Evolutionary conservation across 2,888 invertebrate genomes (phyloP).

Genomic region (Drosophila paracracens): DNA sequence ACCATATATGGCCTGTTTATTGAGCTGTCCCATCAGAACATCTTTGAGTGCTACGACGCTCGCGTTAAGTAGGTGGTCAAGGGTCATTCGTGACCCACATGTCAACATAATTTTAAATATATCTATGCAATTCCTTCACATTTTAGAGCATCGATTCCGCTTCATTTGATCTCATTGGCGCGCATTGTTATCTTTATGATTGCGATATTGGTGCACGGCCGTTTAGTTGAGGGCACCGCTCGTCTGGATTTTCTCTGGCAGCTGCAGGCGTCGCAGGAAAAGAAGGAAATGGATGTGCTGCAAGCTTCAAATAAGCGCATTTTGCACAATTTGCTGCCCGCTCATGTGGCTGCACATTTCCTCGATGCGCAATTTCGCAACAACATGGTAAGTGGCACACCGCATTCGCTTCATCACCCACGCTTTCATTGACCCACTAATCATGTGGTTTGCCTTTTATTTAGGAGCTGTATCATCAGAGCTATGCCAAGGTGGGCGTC

Average conservation of each 20-base stretch:
- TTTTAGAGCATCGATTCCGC: constrained; percentile 89
- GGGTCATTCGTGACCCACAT: constrained; percentile 22
- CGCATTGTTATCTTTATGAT: constrained; percentile 93
- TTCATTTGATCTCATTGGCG: constrained; percentile 91
- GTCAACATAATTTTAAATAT: neutral
- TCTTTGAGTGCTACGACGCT: constrained; percentile 93
- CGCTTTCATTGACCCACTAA: constrained; percentile 2
- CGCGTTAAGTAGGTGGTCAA: constrained; percentile 88
- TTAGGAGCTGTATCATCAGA: constrained; percentile 96
- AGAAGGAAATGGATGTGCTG: constrained; percentile 96
- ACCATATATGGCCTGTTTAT: constrained; percentile 92
- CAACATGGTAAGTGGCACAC: constrained; percentile 89
- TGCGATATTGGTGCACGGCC: constrained; percentile 93
- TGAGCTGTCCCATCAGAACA: constrained; percentile 91
- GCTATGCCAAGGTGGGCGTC: constrained; percentile 95
- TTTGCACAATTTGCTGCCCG: constrained; percentile 94
- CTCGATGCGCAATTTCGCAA: constrained; percentile 94
- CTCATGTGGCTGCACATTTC: constrained; percentile 96
- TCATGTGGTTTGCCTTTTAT: neutral
- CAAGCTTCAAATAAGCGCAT: constrained; percentile 95
- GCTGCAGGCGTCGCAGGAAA: constrained; percentile 94
- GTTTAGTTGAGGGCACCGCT: constrained; percentile 95
- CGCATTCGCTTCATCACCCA: neutral
- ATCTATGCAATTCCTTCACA: neutral
- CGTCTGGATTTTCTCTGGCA: constrained; percentile 93